Percentiles rank a stretch among this genome's conserved stretches.
Evolutionary conservation across 2,888 invertebrate species (phyloP).

Genomic region (Balanococcus diminutus): DNA sequence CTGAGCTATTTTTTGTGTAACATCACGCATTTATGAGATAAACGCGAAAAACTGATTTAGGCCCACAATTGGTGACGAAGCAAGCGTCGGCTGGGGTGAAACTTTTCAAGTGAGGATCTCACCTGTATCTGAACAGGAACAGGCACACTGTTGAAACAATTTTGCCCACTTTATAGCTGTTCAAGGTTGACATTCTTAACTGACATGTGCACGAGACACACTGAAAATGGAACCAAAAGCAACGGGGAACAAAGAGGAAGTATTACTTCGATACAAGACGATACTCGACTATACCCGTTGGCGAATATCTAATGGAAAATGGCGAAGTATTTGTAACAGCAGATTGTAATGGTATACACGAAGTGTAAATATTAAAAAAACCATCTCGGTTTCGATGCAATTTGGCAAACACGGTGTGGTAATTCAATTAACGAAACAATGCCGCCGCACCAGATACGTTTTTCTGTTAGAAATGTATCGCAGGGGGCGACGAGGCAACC

Average conservation of each 20-base stretch:
- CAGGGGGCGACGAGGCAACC: background rate
- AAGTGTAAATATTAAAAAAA: constrained; percentile 27
- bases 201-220: no score
- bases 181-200: no score
- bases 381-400: constrained; percentile 21
- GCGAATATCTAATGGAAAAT: background rate
- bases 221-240: no score
- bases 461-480: background rate
- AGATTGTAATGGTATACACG: background rate
- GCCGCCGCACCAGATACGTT: constrained; percentile 6
- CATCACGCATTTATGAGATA: no score
- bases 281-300: background rate
- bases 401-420: constrained; percentile 21
- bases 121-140: no score
- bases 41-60: no score
- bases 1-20: no score
- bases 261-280: background rate
- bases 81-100: no score
- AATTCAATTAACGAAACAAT: constrained; percentile 42
- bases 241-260: background rate
- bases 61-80: no score
- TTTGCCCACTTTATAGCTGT: no score
- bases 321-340: background rate
- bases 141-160: no score
- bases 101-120: no score